These are phyloP conservation scores for Archips crataeganus DNA, from an alignment of 2,888 invertebrate genomes.

Conservation along the genomic window DNA sequence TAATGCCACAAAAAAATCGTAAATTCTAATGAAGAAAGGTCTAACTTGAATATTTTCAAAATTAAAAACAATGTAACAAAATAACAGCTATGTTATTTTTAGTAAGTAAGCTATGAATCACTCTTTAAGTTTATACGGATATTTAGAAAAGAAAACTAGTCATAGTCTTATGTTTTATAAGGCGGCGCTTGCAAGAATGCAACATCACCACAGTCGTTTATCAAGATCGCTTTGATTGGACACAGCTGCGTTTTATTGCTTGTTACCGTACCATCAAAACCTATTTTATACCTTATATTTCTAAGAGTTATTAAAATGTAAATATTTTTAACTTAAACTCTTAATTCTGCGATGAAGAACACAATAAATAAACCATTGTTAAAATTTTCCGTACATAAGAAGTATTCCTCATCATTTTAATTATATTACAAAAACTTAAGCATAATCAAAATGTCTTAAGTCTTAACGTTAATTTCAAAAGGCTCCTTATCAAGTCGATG, in stretches of 20 bases:
- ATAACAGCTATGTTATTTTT: too few relatives aligned
- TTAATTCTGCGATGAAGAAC: not conserved
- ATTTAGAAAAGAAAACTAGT: not conserved
- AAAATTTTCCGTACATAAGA: not conserved
- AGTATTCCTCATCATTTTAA: constrained; percentile 1
- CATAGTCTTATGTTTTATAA: not conserved
- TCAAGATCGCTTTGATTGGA: constrained; percentile 83
- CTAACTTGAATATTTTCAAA: too few relatives aligned
- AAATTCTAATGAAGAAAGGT: too few relatives aligned
- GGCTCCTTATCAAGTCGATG: constrained; percentile 62
- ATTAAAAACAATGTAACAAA: too few relatives aligned
- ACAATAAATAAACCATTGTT: constrained; percentile 42
- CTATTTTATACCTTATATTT: constrained; percentile 66
- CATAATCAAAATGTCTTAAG: constrained; percentile 51
- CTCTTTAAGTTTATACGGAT: too few relatives aligned
- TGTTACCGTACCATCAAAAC: constrained; percentile 68
- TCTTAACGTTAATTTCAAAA: constrained; percentile 68
- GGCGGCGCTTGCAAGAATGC: constrained; percentile 64
- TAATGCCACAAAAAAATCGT: too few relatives aligned
- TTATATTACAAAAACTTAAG: not conserved
- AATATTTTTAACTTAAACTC: not conserved
- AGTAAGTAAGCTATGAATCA: too few relatives aligned
- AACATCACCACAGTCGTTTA: constrained; percentile 83
- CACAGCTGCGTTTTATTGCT: constrained; percentile 85
- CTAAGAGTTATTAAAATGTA: not conserved